These are phyloP conservation scores for Drosophila anomalipes DNA, from an alignment of 2,888 invertebrate genomes.

Conservation along the genomic window DNA sequence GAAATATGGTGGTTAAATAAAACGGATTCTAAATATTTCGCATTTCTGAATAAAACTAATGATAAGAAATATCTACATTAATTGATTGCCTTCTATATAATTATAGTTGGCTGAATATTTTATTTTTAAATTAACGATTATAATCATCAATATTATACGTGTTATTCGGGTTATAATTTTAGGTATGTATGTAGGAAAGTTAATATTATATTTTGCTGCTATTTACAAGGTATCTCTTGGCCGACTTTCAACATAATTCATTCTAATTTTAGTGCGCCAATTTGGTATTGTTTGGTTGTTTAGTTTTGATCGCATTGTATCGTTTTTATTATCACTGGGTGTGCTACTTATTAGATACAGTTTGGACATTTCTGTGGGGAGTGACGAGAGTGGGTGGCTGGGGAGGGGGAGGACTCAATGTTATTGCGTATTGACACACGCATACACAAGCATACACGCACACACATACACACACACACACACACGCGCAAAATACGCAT, in stretches of 20 bases:
- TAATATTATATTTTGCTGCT: neutral
- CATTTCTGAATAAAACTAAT: neutral
- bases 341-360: slow-evolving; percentile 50
- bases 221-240: slow-evolving; percentile 23
- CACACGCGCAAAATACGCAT: slow-evolving; percentile 21
- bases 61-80: neutral
- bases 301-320: slow-evolving; percentile 57
- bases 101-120: neutral
- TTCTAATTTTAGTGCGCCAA: slow-evolving; percentile 44
- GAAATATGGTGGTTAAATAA: neutral
- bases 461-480: neutral
- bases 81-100: neutral
- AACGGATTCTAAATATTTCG: rapidly evolving
- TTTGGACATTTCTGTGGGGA: slow-evolving; percentile 14
- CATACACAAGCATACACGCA: neutral
- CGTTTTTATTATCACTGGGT: slow-evolving; percentile 47
- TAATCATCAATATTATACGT: neutral
- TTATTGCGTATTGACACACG: slow-evolving; percentile 4
- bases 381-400: slow-evolving; percentile 2
- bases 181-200: neutral
- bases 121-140: neutral
- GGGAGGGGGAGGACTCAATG: neutral
- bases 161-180: neutral
- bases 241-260: neutral
- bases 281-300: slow-evolving; percentile 42